phyloP scores from a whole-genome alignment of 2,888 invertebrate genomes.

The Cephus nigrinus region DNA sequence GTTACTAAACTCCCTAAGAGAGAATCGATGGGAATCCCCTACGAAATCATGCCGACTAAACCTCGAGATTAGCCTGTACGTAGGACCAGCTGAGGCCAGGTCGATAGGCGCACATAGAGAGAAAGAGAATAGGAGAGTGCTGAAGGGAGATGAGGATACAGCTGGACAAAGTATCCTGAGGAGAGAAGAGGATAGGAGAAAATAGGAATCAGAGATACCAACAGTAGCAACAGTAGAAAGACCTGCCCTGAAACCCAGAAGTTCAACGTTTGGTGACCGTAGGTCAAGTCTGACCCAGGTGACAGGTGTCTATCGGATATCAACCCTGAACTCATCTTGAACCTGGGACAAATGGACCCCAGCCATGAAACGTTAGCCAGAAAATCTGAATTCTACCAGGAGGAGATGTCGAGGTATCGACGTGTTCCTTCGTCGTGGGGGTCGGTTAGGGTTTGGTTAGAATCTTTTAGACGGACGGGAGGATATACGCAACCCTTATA shows the following conservation, averaged over 20 bases:
- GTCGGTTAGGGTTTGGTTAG: background rate
- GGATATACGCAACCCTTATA: constrained; percentile 40
- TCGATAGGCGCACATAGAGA: constrained; percentile 3
- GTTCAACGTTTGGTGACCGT: background rate
- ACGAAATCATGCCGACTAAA: constrained; percentile 1
- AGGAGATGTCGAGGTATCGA: background rate
- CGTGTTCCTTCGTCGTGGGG: background rate
- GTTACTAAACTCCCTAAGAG: background rate
- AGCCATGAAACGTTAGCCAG: background rate
- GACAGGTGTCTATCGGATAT: background rate
- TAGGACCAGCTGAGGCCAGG: constrained; percentile 1
- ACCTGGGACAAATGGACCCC: background rate
- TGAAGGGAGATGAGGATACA: background rate
- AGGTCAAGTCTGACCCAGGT: background rate
- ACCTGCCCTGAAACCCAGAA: background rate
- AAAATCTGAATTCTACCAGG: background rate
- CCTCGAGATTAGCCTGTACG: constrained; percentile 6
- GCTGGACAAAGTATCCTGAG: background rate
- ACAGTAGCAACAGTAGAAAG: background rate
- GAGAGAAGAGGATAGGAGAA: background rate
- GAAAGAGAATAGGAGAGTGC: background rate
- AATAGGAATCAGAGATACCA: background rate
- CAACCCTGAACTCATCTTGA: background rate
- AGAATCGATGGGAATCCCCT: background rate
- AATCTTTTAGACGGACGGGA: constrained; percentile 2